Evolutionary conservation across 2,888 invertebrate genomes (phyloP).

Genomic region (Stegana nigrithorax): DNA sequence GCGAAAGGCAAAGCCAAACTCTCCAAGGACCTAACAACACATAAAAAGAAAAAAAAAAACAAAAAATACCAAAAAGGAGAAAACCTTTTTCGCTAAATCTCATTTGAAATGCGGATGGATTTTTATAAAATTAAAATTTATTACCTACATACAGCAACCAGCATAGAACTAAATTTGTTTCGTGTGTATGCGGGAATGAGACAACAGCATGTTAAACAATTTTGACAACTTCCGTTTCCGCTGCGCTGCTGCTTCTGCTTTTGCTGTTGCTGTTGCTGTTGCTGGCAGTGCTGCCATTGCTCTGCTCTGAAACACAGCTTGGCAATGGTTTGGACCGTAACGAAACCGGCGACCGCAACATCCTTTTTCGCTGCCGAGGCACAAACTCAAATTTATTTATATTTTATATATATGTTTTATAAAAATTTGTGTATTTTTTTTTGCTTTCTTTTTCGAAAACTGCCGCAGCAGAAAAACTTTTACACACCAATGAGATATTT

Average conservation of each 20-base stretch:
- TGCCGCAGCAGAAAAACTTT: slow-evolving; percentile 7
- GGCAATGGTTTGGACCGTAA: neutral
- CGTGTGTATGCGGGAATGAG: neutral
- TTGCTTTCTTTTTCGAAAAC: neutral
- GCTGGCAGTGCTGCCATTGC: neutral
- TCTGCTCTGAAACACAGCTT: neutral
- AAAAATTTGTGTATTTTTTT: neutral
- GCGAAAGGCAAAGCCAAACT: too few species aligned
- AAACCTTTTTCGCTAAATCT: slow-evolving; percentile 34
- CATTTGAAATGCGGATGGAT: slow-evolving; percentile 51
- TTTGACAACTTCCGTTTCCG: slow-evolving; percentile 17
- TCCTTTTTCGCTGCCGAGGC: neutral
- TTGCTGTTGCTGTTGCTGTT: too few species aligned
- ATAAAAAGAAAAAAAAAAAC: neutral
- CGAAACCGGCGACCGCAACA: slow-evolving; percentile 12
- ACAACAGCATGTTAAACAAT: slow-evolving; percentile 2
- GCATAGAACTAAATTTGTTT: neutral
- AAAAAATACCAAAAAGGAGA: neutral
- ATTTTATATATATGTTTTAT: slow-evolving; percentile 7
- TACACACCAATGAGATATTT: neutral
- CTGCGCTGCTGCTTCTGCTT: neutral
- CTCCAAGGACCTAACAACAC: too few species aligned
- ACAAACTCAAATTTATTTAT: slow-evolving; percentile 6
- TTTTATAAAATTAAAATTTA: slow-evolving; percentile 56
- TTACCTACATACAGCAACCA: slow-evolving; percentile 24